Conservation (phyloP, 2,797 vertebrate species). For the Gallinago solitaria region DNA sequence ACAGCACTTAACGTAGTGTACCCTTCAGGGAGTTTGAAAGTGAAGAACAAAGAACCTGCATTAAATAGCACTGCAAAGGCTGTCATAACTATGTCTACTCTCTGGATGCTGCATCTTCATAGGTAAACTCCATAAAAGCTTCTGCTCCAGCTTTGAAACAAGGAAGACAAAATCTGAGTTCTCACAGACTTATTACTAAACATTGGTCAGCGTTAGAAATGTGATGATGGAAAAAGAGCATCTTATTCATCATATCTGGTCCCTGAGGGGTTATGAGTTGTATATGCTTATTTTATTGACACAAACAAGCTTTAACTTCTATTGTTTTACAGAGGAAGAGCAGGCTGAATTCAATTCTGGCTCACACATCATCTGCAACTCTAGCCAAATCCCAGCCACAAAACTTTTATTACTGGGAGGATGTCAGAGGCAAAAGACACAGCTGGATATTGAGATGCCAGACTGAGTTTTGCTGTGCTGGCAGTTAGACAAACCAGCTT, state of each 20-base stretch:
- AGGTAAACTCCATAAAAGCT: not conserved
- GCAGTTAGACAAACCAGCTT: conserved; percentile 58
- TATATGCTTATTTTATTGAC: conserved; percentile 47
- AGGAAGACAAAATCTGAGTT: not conserved
- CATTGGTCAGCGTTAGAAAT: conserved; percentile 2
- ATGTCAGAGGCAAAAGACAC: conserved; percentile 65
- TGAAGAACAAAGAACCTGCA: not conserved
- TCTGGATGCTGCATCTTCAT: not conserved
- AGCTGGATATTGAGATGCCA: conserved; percentile 62
- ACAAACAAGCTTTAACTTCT: conserved; percentile 51
- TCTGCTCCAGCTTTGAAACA: not conserved
- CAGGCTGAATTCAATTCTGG: conserved; percentile 45
- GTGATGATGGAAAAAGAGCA: conserved; percentile 37
- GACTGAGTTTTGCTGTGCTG: conserved; percentile 56
- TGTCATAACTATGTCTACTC: not conserved
- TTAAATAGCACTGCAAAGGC: not conserved
- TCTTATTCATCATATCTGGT: conserved; percentile 33
- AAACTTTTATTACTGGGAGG: conserved; percentile 60
- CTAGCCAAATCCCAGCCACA: conserved; percentile 56
- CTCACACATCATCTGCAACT: conserved; percentile 32
- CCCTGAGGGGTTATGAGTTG: conserved; percentile 7
- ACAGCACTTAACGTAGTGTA: not conserved
- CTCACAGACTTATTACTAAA: conserved; percentile 11
- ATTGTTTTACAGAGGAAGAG: conserved; percentile 56
- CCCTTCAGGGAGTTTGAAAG: not conserved